Evolutionary conservation across 1,140 invertebrate species (phyloP).

Genomic region (Leptinotarsa defecta): DNA sequence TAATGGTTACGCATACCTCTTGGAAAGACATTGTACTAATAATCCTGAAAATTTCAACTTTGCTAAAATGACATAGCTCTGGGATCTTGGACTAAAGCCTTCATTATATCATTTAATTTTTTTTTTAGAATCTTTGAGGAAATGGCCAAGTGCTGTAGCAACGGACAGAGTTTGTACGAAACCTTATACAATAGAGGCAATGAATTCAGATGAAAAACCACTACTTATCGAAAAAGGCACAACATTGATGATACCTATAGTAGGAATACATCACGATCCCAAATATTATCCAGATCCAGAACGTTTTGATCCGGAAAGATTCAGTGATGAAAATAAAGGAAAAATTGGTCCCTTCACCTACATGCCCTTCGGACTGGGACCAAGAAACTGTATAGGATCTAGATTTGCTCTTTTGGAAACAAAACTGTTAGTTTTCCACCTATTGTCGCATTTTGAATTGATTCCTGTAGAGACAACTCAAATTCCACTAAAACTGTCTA

Average conservation of each 20-base stretch:
- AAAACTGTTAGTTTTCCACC: constrained; percentile 46
- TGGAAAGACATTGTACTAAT: too few relatives aligned
- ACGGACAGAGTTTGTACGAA: constrained; percentile 61
- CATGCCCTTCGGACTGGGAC: constrained; percentile 64
- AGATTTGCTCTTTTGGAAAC: constrained; percentile 50
- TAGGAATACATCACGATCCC: constrained; percentile 40
- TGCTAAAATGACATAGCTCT: too few relatives aligned
- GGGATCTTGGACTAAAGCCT: too few relatives aligned
- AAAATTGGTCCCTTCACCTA: constrained; percentile 57
- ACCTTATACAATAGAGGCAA: constrained; percentile 55
- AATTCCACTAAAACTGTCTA: constrained; percentile 45
- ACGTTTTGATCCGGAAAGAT: constrained; percentile 44
- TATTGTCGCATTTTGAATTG: constrained; percentile 49
- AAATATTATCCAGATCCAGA: constrained; percentile 41
- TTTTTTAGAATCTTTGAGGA: constrained; percentile 62
- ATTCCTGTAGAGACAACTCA: constrained; percentile 43
- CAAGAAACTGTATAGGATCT: constrained; percentile 52
- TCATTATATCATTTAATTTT: too few relatives aligned
- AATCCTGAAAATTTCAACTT: too few relatives aligned
- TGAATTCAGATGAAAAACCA: constrained; percentile 53
- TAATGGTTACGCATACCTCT: too few relatives aligned
- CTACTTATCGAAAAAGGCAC: constrained; percentile 50
- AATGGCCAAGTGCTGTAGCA: constrained; percentile 59
- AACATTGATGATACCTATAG: constrained; percentile 37
- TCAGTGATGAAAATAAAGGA: constrained; percentile 44